Conservation (phyloP, 2,888 invertebrate species). For the Drosophila percnosoma region DNA sequence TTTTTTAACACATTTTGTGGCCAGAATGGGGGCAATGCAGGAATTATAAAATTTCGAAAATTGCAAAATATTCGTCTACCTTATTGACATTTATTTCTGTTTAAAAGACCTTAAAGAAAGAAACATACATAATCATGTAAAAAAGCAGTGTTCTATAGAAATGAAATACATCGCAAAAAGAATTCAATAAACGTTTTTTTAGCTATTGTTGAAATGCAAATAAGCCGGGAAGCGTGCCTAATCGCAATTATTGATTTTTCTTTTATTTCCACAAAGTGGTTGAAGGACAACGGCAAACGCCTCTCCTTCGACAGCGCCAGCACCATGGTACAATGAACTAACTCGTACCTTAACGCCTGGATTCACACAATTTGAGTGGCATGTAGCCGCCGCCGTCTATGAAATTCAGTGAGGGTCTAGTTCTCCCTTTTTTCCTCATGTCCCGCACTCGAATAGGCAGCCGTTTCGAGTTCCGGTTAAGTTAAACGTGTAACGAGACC, state of each 20-base stretch:
- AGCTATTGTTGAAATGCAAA: slow-evolving; percentile 56
- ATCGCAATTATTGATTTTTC: slow-evolving; percentile 80
- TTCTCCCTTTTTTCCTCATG: not conserved
- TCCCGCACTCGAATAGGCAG: slow-evolving; percentile 28
- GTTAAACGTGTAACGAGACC: slow-evolving; percentile 73
- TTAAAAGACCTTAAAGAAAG: slow-evolving; percentile 1
- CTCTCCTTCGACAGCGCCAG: slow-evolving; percentile 6
- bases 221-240: slow-evolving; percentile 79
- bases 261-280: slow-evolving; percentile 65
- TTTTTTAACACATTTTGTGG: slow-evolving; percentile 53
- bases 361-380: slow-evolving; percentile 79
- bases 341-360: slow-evolving; percentile 81
- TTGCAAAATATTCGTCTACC: slow-evolving; percentile 47
- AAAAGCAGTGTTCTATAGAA: slow-evolving; percentile 16
- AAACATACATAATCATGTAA: not conserved
- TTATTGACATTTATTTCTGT: slow-evolving; percentile 50
- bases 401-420: slow-evolving; percentile 66
- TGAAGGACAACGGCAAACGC: slow-evolving; percentile 8
- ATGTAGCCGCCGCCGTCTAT: slow-evolving; percentile 72
- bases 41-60: slow-evolving; percentile 50
- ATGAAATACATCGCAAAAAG: slow-evolving; percentile 17
- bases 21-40: slow-evolving; percentile 24
- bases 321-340: slow-evolving; percentile 77
- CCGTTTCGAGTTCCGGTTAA: slow-evolving; percentile 66
- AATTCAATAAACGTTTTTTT: slow-evolving; percentile 31